Conservation (phyloP, 2,888 invertebrate genomes). For the Luffia ferchaultella region DNA sequence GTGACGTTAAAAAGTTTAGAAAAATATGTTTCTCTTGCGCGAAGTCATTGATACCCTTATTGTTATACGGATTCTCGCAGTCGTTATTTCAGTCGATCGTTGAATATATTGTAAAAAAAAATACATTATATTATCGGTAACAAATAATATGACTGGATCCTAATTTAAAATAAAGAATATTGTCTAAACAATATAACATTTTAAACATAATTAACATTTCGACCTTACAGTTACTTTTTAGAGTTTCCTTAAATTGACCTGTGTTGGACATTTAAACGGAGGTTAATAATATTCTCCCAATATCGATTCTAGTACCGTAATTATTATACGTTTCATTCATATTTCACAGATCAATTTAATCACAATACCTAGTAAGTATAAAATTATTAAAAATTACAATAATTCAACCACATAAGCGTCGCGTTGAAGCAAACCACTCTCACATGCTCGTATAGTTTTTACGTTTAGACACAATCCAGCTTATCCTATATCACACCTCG, state of each 20-base stretch:
- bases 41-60: conserved; percentile 53
- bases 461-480: too few relatives aligned
- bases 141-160: too few relatives aligned
- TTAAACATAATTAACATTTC: too few relatives aligned
- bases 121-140: too few relatives aligned
- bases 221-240: too few relatives aligned
- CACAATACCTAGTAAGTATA: neutral
- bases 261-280: too few relatives aligned
- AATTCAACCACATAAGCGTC: conserved; percentile 5
- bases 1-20: conserved; percentile 62
- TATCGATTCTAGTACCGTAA: too few relatives aligned
- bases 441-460: neutral
- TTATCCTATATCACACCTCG: neutral
- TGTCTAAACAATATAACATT: too few relatives aligned
- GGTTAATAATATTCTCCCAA: too few relatives aligned
- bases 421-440: conserved; percentile 1
- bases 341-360: neutral
- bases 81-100: conserved; percentile 54
- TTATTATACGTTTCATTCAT: too few relatives aligned
- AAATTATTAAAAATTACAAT: conserved; percentile 1
- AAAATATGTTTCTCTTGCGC: conserved; percentile 48
- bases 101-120: conserved; percentile 17
- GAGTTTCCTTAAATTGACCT: too few relatives aligned
- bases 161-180: too few relatives aligned
- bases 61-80: conserved; percentile 40